Percentiles rank a stretch among this genome's conserved stretches.
These are phyloP conservation scores for Spizaetus ornatus DNA, from an alignment of 2,113 vertebrate species.

Conservation along the genomic window DNA sequence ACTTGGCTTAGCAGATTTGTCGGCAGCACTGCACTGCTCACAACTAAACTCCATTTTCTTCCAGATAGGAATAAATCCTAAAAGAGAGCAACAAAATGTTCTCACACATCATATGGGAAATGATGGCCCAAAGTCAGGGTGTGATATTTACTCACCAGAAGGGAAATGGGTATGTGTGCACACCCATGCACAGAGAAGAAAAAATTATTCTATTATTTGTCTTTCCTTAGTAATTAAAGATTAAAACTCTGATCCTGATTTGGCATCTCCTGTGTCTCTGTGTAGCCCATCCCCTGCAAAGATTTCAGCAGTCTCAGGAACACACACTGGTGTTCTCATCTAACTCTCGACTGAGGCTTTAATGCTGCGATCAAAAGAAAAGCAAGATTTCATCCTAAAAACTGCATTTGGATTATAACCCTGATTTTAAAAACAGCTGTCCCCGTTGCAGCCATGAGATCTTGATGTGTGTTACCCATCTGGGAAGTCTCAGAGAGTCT, in stretches of 20 bases:
- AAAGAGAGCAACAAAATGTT: constrained; percentile 51
- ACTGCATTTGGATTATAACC: background rate
- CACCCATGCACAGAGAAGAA: background rate
- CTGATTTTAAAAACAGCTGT: background rate
- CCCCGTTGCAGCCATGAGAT: background rate
- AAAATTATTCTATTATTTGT: background rate
- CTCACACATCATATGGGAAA: constrained; percentile 48
- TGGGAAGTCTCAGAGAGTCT: background rate
- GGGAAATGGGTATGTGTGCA: background rate
- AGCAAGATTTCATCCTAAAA: background rate
- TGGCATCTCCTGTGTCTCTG: background rate
- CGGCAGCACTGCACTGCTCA: background rate
- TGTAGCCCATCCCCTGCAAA: background rate
- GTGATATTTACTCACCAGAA: constrained; percentile 12
- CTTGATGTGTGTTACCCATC: background rate
- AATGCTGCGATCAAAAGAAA: background rate
- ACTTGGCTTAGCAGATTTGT: background rate
- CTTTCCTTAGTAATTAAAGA: background rate
- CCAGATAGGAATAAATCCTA: constrained; percentile 10
- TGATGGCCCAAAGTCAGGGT: constrained; percentile 5
- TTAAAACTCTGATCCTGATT: background rate
- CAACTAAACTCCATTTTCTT: constrained; percentile 12
- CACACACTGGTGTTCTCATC: too few relatives aligned
- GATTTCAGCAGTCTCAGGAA: background rate
- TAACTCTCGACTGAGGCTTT: background rate